phyloP scores from a whole-genome alignment of 2,113 vertebrate genomes.

The Polypterus bichir region DNA sequence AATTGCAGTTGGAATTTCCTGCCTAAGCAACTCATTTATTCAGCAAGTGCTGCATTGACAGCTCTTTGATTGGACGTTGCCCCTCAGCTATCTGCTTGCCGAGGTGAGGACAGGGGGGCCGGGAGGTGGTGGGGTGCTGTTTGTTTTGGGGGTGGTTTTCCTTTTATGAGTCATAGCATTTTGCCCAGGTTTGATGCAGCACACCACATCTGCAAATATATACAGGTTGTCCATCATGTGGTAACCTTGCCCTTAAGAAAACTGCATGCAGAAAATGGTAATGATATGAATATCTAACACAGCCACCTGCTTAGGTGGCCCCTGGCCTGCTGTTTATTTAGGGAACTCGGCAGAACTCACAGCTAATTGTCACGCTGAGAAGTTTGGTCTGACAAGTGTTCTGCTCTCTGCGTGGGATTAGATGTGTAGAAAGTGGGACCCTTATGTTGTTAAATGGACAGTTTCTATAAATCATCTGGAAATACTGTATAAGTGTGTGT shows the following conservation, averaged over 20 bases:
- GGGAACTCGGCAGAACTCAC: constrained; percentile 37
- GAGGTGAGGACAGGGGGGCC: constrained; percentile 15
- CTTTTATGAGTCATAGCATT: constrained; percentile 27
- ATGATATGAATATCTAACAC: constrained; percentile 50
- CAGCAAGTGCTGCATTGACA: constrained; percentile 52
- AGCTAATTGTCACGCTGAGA: constrained; percentile 31
- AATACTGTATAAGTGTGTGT: too few relatives aligned
- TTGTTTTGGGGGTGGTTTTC: constrained; percentile 37
- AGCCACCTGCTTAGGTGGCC: constrained; percentile 60
- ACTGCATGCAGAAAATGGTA: constrained; percentile 52
- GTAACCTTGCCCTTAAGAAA: constrained; percentile 61
- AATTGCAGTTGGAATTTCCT: constrained; percentile 90
- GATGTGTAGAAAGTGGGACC: too few relatives aligned
- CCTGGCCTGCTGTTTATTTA: constrained; percentile 60
- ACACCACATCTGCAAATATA: constrained; percentile 64
- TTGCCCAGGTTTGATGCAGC: constrained; percentile 32
- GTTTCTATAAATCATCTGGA: too few relatives aligned
- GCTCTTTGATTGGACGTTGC: constrained; percentile 65
- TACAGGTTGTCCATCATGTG: constrained; percentile 58
- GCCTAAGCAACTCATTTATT: constrained; percentile 84
- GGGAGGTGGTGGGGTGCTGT: constrained; percentile 2
- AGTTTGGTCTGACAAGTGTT: too few relatives aligned
- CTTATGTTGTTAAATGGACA: too few relatives aligned
- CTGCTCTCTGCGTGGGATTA: too few relatives aligned
- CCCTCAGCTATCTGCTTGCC: constrained; percentile 48